Base-by-base conservation (phyloP, 30 jellyfish, hydroid and myxozoan genomes). In the Aurelia aurita complex sp. Pacific region DNA sequence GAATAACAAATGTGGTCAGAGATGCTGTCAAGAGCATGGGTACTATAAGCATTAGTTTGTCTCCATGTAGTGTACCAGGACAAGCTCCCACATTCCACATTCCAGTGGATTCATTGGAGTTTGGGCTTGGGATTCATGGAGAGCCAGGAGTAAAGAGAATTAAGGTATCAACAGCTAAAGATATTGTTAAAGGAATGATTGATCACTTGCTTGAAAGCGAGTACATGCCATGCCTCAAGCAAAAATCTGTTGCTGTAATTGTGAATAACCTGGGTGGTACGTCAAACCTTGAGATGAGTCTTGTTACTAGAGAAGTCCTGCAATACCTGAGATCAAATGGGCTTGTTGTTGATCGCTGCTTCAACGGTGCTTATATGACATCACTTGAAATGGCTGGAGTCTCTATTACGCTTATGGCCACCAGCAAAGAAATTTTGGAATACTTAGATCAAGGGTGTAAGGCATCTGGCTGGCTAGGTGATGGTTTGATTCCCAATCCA, bases 31-130 rank as follows among this genome's bases (percentile, higher is more conserved):
- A 23, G 57, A 85, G 60, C 36, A 89, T 94, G 97, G 99, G 99
- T 80, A 95, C 99, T 16, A 90, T 95, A 5, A 90, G 99, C 85
- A 70, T 95, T 7, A 95, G 99, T 73, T 80, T 95, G 54, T 95
- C 99, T 12, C 97, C 99, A 19, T 95, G 99, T 86, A 91, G 98
- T 62, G 77, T 95, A 13, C 99, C 99, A 53, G 99, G 99, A 59
- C 95, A 95, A 80, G 92, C 96, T 29, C 68, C 96, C 43, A 89
- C 95, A 40, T 95, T 95, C 71, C 77, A 67, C n/a, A 86, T 95
- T 57, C 91, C 93, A 18, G 76, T 77, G 9, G 96, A 90, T 83
- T 88, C 64, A n/a, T 90, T 86, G 32, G 99, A 95, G 64, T 95
- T 95, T 90, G 99, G 99, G 34, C 91, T 95, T 50, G 99, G 99